A percentile compares a stretch with the other conserved stretches of the same genome.
These are phyloP conservation scores for Harpegnathos saltator DNA, from an alignment of 1,140 invertebrate species.

Conservation along the genomic window DNA sequence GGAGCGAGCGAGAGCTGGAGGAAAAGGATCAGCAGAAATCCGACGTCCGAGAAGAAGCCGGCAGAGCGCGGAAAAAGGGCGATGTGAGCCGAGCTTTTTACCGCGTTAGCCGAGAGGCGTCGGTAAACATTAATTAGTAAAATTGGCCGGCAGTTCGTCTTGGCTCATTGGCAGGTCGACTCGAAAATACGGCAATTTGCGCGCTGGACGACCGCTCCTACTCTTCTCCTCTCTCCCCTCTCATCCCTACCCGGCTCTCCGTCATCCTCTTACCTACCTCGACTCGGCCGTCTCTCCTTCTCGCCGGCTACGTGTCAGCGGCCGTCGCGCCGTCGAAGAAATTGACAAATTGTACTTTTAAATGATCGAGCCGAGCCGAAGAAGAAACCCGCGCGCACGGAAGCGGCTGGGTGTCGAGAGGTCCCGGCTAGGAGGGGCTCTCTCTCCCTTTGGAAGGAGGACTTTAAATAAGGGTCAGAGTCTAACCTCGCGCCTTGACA, in stretches of 20 bases:
- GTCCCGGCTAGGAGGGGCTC: neutral
- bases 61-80: neutral
- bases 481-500: constrained; percentile 53
- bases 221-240: neutral
- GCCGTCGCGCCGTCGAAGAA: constrained; percentile 66
- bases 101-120: neutral
- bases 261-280: no score
- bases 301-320: constrained; percentile 55
- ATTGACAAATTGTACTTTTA: constrained; percentile 78
- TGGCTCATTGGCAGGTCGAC: constrained; percentile 66
- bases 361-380: constrained; percentile 70
- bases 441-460: constrained; percentile 56
- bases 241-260: neutral
- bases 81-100: constrained; percentile 33
- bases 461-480: constrained; percentile 75
- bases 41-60: constrained; percentile 31
- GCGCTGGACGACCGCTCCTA: neutral
- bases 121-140: constrained; percentile 72
- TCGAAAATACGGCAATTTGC: constrained; percentile 71
- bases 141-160: constrained; percentile 70
- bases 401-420: constrained; percentile 57
- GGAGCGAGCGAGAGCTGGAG: neutral
- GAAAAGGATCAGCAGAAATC: no score
- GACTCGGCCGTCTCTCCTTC: neutral
- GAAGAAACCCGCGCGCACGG: constrained; percentile 53